These are phyloP conservation scores for Mesorhabditis belari DNA, from an alignment of 2,888 invertebrate genomes.

Conservation along the genomic window DNA sequence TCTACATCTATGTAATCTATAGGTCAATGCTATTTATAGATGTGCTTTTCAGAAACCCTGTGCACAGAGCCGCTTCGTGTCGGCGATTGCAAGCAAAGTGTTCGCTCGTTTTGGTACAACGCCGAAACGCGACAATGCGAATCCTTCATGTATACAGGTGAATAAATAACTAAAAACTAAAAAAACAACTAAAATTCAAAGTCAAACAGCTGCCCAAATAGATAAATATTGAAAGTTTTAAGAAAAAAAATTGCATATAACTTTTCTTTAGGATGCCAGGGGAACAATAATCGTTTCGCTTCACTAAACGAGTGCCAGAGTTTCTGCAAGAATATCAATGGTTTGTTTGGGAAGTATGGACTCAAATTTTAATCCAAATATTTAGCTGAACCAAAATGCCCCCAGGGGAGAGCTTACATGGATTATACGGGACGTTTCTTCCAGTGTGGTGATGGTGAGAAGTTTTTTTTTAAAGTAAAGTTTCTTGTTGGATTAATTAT, in stretches of 20 bases:
- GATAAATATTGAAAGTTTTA: no score
- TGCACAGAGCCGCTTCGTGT: slow-evolving; percentile 33
- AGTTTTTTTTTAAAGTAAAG: slow-evolving; percentile 1
- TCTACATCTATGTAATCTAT: no score
- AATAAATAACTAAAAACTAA: no score
- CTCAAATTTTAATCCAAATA: neutral
- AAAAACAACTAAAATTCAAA: no score
- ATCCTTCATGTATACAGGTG: slow-evolving; percentile 23
- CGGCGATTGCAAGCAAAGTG: slow-evolving; percentile 36
- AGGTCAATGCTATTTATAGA: neutral
- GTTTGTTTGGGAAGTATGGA: slow-evolving; percentile 5
- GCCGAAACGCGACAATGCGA: slow-evolving; percentile 30
- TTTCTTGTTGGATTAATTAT: no score
- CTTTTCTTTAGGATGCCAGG: slow-evolving; percentile 27
- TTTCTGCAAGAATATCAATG: slow-evolving; percentile 33
- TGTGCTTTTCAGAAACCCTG: slow-evolving; percentile 25
- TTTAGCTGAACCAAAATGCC: slow-evolving; percentile 33
- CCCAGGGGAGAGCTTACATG: slow-evolving; percentile 29
- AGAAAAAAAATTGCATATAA: no score
- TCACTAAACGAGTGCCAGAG: slow-evolving; percentile 36
- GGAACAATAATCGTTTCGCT: slow-evolving; percentile 36
- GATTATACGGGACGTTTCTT: slow-evolving; percentile 30
- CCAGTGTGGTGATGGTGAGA: slow-evolving; percentile 26
- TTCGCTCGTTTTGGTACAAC: slow-evolving; percentile 35
- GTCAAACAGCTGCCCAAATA: no score